A percentile compares a stretch with the other conserved stretches of the same genome.
phyloP scores from a whole-genome alignment of 2,797 vertebrate species.

The Limnodromus scolopaceus region DNA sequence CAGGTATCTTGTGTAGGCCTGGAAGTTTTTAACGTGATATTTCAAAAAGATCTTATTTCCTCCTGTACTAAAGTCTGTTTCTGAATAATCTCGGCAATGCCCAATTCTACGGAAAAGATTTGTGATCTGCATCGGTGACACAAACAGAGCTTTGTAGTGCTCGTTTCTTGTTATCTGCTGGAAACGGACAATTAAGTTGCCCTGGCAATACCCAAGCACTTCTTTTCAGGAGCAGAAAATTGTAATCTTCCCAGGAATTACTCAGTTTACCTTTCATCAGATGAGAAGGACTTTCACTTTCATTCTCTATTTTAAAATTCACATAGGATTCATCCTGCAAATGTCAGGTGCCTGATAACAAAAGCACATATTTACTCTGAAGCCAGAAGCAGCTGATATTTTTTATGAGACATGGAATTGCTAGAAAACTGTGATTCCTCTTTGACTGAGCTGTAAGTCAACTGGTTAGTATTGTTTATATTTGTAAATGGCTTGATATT shows the following conservation, averaged over 20 bases:
- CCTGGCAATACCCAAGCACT: neutral
- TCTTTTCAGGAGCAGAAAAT: slow-evolving; percentile 35
- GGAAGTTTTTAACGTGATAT: neutral
- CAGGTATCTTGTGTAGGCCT: neutral
- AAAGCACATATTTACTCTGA: slow-evolving; percentile 30
- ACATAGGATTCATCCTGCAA: slow-evolving; percentile 31
- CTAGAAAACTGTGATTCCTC: neutral
- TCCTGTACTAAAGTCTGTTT: neutral
- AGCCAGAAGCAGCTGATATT: slow-evolving; percentile 4
- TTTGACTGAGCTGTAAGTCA: slow-evolving; percentile 1
- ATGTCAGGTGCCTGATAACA: slow-evolving; percentile 44
- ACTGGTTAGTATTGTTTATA: slow-evolving; percentile 2
- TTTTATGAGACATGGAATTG: neutral
- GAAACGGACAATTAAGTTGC: neutral
- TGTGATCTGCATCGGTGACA: neutral
- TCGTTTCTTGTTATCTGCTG: neutral
- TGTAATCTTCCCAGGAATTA: slow-evolving; percentile 31
- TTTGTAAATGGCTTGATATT: slow-evolving; percentile 38
- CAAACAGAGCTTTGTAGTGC: neutral
- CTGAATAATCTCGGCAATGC: neutral
- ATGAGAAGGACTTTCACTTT: slow-evolving; percentile 44
- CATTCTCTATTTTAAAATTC: slow-evolving; percentile 50
- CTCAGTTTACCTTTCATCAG: slow-evolving; percentile 31
- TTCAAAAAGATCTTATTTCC: neutral
- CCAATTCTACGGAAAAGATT: neutral